phyloP scores from a whole-genome alignment of 1,140 invertebrate species.

The Sitophilus oryzae region DNA sequence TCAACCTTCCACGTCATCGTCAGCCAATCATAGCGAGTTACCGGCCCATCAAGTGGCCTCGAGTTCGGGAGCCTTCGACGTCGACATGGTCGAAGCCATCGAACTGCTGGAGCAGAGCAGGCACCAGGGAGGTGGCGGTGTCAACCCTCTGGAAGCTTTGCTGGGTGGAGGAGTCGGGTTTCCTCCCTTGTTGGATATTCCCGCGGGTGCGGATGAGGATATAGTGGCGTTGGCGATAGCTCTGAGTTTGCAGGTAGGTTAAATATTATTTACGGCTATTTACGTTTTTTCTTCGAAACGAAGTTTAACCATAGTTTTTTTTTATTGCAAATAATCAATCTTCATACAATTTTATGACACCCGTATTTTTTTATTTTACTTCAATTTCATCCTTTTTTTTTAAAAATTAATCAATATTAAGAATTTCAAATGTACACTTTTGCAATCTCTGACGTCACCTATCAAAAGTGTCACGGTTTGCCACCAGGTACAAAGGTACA shows the following conservation, averaged over 20 bases:
- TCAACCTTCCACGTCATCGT: background rate
- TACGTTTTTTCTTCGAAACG: no score
- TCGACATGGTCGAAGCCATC: constrained; percentile 49
- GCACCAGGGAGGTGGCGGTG: constrained; percentile 32
- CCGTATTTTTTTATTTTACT: no score
- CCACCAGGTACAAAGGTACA: no score
- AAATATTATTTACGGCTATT: background rate
- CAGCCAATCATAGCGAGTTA: constrained; percentile 7
- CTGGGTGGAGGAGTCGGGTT: constrained; percentile 52
- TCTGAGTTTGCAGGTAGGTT: constrained; percentile 78
- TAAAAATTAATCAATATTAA: no score
- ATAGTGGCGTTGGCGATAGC: constrained; percentile 96
- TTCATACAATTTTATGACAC: no score
- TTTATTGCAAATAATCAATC: no score
- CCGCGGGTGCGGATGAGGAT: constrained; percentile 87
- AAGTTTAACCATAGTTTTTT: no score
- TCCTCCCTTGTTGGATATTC: constrained; percentile 75
- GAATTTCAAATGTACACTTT: no score
- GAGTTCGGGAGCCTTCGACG: constrained; percentile 42
- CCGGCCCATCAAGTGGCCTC: background rate
- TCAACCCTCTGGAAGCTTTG: constrained; percentile 61
- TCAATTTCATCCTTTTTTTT: no score
- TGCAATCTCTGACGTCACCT: no score
- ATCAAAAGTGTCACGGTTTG: no score
- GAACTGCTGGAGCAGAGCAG: constrained; percentile 29